Evolutionary conservation across 64 coral and sea anemone species (phyloP).

Genomic region (Hydrozoanthus tunicans): DNA sequence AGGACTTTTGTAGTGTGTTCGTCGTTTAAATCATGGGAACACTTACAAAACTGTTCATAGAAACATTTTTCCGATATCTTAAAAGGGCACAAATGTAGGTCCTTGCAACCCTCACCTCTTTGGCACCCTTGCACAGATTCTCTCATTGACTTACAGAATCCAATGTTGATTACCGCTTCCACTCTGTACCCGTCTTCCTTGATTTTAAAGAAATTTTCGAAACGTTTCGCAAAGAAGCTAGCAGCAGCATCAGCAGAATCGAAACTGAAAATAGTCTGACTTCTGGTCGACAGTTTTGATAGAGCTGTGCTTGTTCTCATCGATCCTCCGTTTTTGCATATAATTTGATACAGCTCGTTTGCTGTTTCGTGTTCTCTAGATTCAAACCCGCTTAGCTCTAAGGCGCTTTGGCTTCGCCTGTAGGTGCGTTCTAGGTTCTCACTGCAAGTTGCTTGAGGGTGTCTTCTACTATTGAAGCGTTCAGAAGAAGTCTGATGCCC

Average conservation of each 20-base stretch:
- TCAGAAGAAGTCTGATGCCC: background rate
- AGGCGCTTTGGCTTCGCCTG: constrained; percentile 1
- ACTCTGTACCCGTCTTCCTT: constrained; percentile 13
- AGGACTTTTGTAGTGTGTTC: background rate
- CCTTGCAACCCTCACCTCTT: background rate
- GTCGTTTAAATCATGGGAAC: constrained; percentile 14
- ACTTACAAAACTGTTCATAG: constrained; percentile 28
- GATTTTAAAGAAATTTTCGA: background rate
- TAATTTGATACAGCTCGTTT: background rate
- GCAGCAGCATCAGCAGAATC: background rate
- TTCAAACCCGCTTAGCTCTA: background rate
- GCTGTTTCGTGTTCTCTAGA: background rate
- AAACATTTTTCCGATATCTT: constrained; percentile 1
- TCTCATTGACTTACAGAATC: background rate
- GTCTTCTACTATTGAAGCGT: background rate
- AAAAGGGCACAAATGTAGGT: constrained; percentile 30
- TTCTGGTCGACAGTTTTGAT: constrained; percentile 6
- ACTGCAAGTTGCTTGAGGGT: background rate
- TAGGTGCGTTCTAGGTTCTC: background rate
- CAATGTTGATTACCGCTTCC: background rate
- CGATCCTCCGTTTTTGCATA: constrained; percentile 21
- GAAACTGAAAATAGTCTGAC: background rate
- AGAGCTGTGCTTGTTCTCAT: background rate
- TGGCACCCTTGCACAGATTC: background rate
- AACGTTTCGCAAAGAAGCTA: constrained; percentile 10